phyloP scores from a whole-genome alignment of 2,113 vertebrate species.

The Zosterops borbonicus region DNA sequence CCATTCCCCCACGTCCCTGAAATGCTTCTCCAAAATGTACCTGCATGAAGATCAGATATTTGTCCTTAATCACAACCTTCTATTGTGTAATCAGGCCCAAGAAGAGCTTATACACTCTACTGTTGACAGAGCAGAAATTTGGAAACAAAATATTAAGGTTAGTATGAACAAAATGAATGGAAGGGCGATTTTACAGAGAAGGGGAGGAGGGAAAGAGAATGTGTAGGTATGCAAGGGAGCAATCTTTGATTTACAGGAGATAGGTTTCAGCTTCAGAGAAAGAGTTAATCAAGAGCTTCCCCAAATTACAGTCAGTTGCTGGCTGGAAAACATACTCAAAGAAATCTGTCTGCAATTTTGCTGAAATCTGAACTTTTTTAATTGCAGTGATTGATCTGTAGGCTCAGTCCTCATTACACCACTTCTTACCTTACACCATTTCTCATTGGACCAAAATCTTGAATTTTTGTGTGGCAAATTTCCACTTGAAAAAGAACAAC shows the following conservation, averaged over 20 bases:
- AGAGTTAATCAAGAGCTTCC: neutral
- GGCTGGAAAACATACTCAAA: neutral
- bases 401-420: neutral
- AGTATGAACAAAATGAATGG: neutral
- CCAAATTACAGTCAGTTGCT: neutral
- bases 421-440: neutral
- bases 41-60: neutral
- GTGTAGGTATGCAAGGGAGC: neutral
- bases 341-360: neutral
- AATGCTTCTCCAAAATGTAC: neutral
- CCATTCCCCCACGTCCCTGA: accelerated
- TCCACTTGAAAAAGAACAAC: neutral
- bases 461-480: neutral
- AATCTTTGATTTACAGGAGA: neutral
- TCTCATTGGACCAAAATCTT: neutral
- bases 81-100: neutral
- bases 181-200: neutral
- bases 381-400: neutral
- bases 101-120: neutral
- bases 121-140: neutral
- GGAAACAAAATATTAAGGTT: neutral
- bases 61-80: neutral
- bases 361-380: neutral
- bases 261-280: neutral
- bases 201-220: neutral